phyloP scores from a whole-genome alignment of 2,113 vertebrate species.

The Ammodytes marinus region DNA sequence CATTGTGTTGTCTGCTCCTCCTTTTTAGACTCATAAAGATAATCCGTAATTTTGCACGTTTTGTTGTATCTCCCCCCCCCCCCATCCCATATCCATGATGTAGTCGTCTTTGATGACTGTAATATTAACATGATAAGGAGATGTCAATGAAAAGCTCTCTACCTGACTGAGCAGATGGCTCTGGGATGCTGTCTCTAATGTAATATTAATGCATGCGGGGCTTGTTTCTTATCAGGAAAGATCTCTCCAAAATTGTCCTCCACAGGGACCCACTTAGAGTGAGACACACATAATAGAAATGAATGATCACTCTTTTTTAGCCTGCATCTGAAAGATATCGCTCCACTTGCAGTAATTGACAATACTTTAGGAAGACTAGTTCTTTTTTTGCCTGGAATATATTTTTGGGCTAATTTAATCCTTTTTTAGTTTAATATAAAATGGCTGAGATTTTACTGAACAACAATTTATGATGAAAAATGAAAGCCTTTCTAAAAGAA shows the following conservation, averaged over 20 bases:
- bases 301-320: slow-evolving; percentile 80
- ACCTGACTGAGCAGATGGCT: slow-evolving; percentile 78
- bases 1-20: slow-evolving; percentile 78
- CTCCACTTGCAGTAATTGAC: slow-evolving; percentile 58
- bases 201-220: slow-evolving; percentile 85
- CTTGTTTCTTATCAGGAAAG: slow-evolving; percentile 82
- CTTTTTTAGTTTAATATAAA: slow-evolving; percentile 7
- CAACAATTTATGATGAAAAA: slow-evolving; percentile 7
- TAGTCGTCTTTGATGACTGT: slow-evolving; percentile 77
- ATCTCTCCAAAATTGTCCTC: slow-evolving; percentile 82
- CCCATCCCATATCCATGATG: slow-evolving; percentile 25
- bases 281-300: slow-evolving; percentile 80
- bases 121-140: slow-evolving; percentile 81
- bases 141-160: slow-evolving; percentile 77
- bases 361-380: slow-evolving; percentile 50
- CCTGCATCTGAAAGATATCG: slow-evolving; percentile 69
- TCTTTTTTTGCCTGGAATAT: slow-evolving; percentile 18
- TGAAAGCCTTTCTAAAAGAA: background rate
- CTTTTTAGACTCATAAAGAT: slow-evolving; percentile 70
- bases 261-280: slow-evolving; percentile 81
- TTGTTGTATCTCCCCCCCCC: slow-evolving; percentile 40
- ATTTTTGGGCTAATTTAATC: slow-evolving; percentile 3
- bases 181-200: slow-evolving; percentile 80
- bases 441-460: background rate
- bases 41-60: slow-evolving; percentile 71